Conservation (phyloP, 2,888 invertebrate species). For the Drosophila heteroneura region DNA sequence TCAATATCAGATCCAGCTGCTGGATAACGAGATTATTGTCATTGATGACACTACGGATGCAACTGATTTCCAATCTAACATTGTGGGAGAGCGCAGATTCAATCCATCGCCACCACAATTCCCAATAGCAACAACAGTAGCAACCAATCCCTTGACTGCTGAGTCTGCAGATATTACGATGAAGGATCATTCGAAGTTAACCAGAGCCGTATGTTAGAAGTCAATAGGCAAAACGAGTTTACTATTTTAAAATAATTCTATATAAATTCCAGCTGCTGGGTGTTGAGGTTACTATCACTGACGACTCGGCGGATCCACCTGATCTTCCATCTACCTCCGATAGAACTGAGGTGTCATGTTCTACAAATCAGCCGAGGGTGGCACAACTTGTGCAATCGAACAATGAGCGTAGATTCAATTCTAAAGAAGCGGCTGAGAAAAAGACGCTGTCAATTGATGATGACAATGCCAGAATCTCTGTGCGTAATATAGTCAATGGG, state of each 20-base stretch:
- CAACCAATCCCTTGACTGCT: not conserved
- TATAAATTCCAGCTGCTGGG: not conserved
- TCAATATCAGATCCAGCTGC: not conserved
- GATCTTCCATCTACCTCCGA: not conserved
- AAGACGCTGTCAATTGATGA: not conserved
- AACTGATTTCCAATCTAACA: not conserved
- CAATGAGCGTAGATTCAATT: not conserved
- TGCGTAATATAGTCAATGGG: not conserved
- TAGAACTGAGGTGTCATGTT: not conserved
- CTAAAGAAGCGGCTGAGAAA: not conserved
- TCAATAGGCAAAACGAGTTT: not conserved
- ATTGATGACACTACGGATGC: not conserved
- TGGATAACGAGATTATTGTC: not conserved
- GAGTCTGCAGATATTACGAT: not conserved
- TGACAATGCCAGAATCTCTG: not conserved
- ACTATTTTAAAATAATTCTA: not conserved
- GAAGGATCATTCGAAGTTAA: not conserved
- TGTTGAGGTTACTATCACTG: not conserved
- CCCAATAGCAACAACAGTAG: not conserved
- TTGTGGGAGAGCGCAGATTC: not conserved
- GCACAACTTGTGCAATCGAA: not conserved
- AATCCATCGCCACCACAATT: not conserved
- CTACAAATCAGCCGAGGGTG: not conserved
- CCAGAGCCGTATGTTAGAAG: not conserved
- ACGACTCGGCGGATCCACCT: not conserved